Conservation (phyloP, 2,797 vertebrate genomes). For the Sternarchorhynchus goeldii region DNA sequence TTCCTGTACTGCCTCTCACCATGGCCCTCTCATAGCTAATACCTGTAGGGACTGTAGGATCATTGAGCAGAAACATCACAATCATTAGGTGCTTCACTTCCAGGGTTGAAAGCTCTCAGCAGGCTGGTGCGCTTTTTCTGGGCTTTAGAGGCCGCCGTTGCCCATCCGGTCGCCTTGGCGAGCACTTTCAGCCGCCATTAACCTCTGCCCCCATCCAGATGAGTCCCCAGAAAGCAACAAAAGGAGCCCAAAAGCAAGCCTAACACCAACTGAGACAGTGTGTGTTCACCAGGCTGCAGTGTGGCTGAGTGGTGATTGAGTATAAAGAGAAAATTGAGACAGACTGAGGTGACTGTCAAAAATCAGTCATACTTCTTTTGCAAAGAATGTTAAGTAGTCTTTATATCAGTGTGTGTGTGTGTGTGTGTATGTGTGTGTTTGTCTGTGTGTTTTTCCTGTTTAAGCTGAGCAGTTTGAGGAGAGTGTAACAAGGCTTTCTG, state of each 20-base stretch:
- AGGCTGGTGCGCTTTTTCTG: conserved; percentile 5
- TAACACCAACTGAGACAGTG: background rate
- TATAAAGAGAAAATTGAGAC: background rate
- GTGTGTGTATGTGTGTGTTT: background rate
- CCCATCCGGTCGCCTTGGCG: background rate
- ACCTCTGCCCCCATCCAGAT: conserved; percentile 16
- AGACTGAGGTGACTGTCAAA: conserved; percentile 1
- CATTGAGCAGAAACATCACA: conserved; percentile 13
- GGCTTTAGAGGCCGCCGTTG: conserved; percentile 21
- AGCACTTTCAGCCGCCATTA: conserved; percentile 26
- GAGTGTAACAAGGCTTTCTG: too few relatives aligned
- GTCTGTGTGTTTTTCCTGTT: background rate
- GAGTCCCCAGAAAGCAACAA: background rate
- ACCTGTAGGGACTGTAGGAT: background rate
- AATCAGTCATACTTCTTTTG: conserved; percentile 13
- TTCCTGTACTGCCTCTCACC: background rate
- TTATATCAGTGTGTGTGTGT: background rate
- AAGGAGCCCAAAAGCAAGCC: background rate
- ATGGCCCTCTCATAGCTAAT: background rate
- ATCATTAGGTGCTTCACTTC: conserved; percentile 19
- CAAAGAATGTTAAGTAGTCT: conserved; percentile 4
- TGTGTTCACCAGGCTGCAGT: background rate
- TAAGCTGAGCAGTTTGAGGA: too few relatives aligned
- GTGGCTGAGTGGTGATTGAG: conserved; percentile 1
- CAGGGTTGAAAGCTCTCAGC: conserved; percentile 27